Evolutionary conservation across 1,140 invertebrate genomes (phyloP).

Genomic region (Hermetia illucens): DNA sequence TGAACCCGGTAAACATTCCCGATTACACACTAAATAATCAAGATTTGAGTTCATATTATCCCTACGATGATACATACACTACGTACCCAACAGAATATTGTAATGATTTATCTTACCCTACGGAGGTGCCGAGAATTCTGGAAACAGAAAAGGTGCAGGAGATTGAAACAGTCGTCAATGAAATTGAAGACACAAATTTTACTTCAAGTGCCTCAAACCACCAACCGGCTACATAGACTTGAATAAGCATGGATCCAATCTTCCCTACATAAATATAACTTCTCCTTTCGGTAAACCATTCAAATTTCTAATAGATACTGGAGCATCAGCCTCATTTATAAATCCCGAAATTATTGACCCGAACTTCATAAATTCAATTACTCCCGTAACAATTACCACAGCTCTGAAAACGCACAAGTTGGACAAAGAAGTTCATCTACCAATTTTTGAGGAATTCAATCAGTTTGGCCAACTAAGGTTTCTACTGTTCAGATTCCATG

Average conservation of each 20-base stretch:
- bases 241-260: not conserved
- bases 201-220: conserved; percentile 1
- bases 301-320: conserved; percentile 7
- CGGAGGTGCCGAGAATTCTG: no score
- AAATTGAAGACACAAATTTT: conserved; percentile 6
- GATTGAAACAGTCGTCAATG: no score
- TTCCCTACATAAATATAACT: conserved; percentile 4
- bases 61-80: no score
- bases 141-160: no score
- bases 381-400: not conserved
- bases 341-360: conserved; percentile 1
- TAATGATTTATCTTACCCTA: no score
- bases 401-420: not conserved
- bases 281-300: conserved; percentile 3
- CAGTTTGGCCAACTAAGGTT: not conserved
- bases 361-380: not conserved
- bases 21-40: no score
- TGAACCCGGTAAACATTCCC: no score
- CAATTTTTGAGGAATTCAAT: conserved; percentile 7
- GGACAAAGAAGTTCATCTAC: conserved; percentile 1
- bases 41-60: no score
- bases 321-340: conserved; percentile 7
- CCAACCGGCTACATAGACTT: conserved; percentile 6
- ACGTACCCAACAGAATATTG: no score
- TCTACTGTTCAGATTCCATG: conserved; percentile 8